Percentiles rank a stretch among this genome's conserved stretches.
phyloP scores from a whole-genome alignment of 2,113 vertebrate genomes.

The Speoplatyrhinus poulsoni region DNA sequence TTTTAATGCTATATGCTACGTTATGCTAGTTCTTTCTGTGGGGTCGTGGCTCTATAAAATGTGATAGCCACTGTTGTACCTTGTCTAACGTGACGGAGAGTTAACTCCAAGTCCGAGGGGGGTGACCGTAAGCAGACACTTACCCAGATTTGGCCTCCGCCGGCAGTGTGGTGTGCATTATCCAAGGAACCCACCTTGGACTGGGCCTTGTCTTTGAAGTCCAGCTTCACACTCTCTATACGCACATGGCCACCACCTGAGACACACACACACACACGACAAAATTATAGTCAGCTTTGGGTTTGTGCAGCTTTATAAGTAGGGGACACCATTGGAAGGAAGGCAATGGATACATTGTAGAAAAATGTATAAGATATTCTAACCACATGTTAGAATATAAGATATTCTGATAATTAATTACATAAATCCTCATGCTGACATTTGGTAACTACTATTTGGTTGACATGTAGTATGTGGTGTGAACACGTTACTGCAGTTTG shows the following conservation, averaged over 20 bases:
- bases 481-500: too few relatives aligned
- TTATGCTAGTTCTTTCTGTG: neutral
- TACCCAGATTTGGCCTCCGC: constrained; percentile 89
- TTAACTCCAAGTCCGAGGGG: too few relatives aligned
- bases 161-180: constrained; percentile 90
- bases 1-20: neutral
- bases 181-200: constrained; percentile 97
- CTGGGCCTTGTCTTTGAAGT: constrained; percentile 99
- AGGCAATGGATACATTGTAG: too few relatives aligned
- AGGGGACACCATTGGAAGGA: neutral
- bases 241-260: constrained; percentile 93
- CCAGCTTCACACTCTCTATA: constrained; percentile 95
- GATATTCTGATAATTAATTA: too few relatives aligned
- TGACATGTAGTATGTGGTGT: too few relatives aligned
- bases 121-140: constrained; percentile 46
- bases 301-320: neutral
- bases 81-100: too few relatives aligned
- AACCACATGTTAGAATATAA: too few relatives aligned
- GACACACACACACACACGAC: neutral
- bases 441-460: too few relatives aligned
- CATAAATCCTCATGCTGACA: too few relatives aligned
- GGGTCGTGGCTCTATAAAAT: neutral
- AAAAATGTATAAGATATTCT: too few relatives aligned
- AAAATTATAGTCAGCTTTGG: neutral
- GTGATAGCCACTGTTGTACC: neutral